These are phyloP conservation scores for Spizaetus ornatus DNA, from an alignment of 2,113 vertebrate species.

Conservation along the genomic window DNA sequence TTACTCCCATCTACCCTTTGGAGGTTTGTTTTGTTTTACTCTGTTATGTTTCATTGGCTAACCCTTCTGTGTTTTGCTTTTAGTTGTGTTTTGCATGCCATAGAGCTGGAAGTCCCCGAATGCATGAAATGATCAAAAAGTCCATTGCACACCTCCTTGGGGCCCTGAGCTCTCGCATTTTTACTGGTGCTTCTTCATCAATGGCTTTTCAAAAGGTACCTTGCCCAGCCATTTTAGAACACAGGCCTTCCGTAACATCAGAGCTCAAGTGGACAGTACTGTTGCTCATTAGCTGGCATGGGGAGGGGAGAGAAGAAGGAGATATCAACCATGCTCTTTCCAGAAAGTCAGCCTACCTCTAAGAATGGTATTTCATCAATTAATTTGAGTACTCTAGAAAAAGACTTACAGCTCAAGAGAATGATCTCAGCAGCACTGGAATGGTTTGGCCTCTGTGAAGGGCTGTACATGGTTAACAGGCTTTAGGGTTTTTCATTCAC, in stretches of 20 bases:
- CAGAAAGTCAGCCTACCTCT: slow-evolving; percentile 62
- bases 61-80: slow-evolving; percentile 64
- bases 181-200: slow-evolving; percentile 52
- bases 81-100: slow-evolving; percentile 75
- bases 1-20: not conserved
- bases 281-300: not conserved
- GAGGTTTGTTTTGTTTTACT: slow-evolving; percentile 15
- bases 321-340: not conserved
- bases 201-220: slow-evolving; percentile 69
- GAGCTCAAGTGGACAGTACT: not conserved
- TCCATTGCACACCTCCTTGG: slow-evolving; percentile 59
- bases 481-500: not conserved
- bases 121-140: slow-evolving; percentile 75
- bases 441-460: not conserved
- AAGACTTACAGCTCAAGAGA: not conserved
- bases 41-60: slow-evolving; percentile 18
- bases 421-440: not conserved
- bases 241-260: not conserved
- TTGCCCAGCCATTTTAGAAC: not conserved
- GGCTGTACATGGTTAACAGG: not conserved
- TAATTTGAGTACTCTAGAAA: not conserved
- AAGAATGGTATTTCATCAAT: not conserved
- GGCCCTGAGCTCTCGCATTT: slow-evolving; percentile 59
- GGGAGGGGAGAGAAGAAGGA: not conserved
- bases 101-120: slow-evolving; percentile 69